Evolutionary conservation across 2,113 vertebrate genomes (phyloP).

Genomic region (Donacobius atricapilla): DNA sequence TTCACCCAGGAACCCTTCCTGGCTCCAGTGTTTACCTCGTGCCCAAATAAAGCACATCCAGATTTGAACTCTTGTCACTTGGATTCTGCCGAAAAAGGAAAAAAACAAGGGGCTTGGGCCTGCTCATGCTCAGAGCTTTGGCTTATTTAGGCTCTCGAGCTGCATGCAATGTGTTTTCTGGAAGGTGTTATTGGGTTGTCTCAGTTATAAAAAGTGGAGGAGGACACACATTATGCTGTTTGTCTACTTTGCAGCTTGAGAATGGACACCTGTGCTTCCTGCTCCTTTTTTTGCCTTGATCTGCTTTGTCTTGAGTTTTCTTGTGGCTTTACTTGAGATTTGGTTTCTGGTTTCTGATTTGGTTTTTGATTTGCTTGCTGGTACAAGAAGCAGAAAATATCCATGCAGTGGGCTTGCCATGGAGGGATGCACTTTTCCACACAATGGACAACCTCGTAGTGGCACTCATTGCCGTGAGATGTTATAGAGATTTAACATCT

Average conservation of each 20-base stretch:
- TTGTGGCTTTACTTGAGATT: background rate
- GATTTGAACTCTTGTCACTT: slow-evolving; percentile 61
- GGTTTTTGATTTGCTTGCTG: background rate
- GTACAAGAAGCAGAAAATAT: background rate
- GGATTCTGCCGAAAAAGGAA: background rate
- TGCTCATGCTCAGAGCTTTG: background rate
- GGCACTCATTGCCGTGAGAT: fast-evolving
- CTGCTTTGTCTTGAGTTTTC: background rate
- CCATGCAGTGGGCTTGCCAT: background rate
- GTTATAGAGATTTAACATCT: background rate
- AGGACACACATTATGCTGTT: background rate
- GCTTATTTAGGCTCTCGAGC: background rate
- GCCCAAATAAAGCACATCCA: slow-evolving; percentile 42
- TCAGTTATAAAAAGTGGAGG: background rate
- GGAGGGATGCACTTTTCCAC: background rate
- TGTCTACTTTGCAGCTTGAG: background rate
- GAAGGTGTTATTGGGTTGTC: background rate
- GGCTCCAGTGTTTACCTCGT: slow-evolving; percentile 27
- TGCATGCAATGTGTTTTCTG: background rate
- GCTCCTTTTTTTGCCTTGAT: background rate
- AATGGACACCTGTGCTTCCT: background rate
- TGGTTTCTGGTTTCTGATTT: background rate
- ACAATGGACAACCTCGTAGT: background rate
- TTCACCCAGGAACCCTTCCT: slow-evolving; percentile 57
- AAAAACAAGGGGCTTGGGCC: background rate